Conservation (phyloP, 30 jellyfish, hydroid and myxozoan species). For the Aurelia sp. region DNA sequence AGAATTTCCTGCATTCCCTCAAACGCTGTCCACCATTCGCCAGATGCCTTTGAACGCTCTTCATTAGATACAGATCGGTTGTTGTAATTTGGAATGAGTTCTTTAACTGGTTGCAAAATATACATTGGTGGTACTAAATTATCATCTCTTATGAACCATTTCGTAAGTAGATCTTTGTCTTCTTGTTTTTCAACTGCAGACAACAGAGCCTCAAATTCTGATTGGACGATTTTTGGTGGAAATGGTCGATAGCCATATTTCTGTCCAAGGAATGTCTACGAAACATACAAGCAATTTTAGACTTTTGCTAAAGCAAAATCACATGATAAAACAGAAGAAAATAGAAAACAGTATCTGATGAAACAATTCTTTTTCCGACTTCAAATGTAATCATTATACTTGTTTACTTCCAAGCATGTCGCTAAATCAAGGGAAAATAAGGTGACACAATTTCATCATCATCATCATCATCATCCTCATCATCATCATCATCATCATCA, state of each 20-base stretch:
- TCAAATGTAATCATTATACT: too few species aligned
- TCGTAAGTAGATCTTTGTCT: conserved; percentile 56
- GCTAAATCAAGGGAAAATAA: too few species aligned
- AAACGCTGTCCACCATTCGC: conserved; percentile 90
- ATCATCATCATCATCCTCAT: too few species aligned
- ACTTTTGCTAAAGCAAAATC: too few species aligned
- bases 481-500: too few species aligned
- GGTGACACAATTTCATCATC: too few species aligned
- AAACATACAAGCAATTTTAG: background rate
- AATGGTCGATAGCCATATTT: conserved; percentile 94
- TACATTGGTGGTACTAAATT: conserved; percentile 80
- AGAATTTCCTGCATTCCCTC: conserved; percentile 77
- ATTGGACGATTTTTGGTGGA: conserved; percentile 82
- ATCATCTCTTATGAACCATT: conserved; percentile 83
- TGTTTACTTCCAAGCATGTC: too few species aligned
- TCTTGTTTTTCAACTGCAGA: conserved; percentile 21
- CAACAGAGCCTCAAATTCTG: conserved; percentile 76
- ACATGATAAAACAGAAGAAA: too few species aligned
- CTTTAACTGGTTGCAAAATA: conserved; percentile 76
- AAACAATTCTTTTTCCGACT: too few species aligned
- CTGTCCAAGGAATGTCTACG: conserved; percentile 84
- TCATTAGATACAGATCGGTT: conserved; percentile 71
- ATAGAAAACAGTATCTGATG: too few species aligned
- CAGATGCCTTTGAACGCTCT: conserved; percentile 75
- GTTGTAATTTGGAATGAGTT: conserved; percentile 72